phyloP scores from a whole-genome alignment of 1,140 invertebrate genomes.

The Drosophila simulans region DNA sequence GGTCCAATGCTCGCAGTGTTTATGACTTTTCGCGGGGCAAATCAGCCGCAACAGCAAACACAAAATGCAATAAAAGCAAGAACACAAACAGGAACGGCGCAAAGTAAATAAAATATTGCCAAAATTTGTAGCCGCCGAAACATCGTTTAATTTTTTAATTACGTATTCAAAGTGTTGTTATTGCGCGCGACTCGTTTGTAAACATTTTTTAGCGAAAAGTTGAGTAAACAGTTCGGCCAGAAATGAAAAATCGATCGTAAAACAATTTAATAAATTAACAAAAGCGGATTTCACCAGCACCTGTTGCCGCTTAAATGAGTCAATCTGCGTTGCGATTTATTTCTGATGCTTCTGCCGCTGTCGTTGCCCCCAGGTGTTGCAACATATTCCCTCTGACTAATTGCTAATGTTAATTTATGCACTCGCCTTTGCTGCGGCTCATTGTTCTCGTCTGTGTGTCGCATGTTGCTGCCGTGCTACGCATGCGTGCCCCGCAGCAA shows the following conservation, averaged over 20 bases:
- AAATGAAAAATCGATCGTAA: conserved; percentile 31
- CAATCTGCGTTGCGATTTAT: conserved; percentile 16
- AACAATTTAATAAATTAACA: conserved; percentile 44
- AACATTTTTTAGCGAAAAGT: conserved; percentile 59
- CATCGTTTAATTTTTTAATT: conserved; percentile 69
- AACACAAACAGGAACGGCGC: conserved; percentile 13
- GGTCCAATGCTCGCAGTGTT: conserved; percentile 55
- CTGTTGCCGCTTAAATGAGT: conserved; percentile 64
- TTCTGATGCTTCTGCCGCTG: not conserved
- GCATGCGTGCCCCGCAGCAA: conserved; percentile 64
- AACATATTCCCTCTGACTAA: conserved; percentile 52
- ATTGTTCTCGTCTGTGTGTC: conserved; percentile 37
- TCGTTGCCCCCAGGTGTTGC: conserved; percentile 34
- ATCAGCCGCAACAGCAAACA: conserved; percentile 33
- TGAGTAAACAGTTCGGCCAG: conserved; percentile 45
- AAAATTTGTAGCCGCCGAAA: conserved; percentile 48
- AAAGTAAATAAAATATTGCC: conserved; percentile 52
- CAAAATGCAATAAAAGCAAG: conserved; percentile 59
- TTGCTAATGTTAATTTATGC: conserved; percentile 71
- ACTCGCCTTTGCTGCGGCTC: conserved; percentile 47
- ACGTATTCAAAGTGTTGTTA: conserved; percentile 56
- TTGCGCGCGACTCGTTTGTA: conserved; percentile 50
- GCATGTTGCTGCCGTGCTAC: conserved; percentile 66
- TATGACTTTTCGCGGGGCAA: conserved; percentile 51
- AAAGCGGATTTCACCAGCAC: conserved; percentile 38